These are phyloP conservation scores for Eupithecia subumbrata DNA, from an alignment of 2,888 invertebrate genomes.

Conservation along the genomic window DNA sequence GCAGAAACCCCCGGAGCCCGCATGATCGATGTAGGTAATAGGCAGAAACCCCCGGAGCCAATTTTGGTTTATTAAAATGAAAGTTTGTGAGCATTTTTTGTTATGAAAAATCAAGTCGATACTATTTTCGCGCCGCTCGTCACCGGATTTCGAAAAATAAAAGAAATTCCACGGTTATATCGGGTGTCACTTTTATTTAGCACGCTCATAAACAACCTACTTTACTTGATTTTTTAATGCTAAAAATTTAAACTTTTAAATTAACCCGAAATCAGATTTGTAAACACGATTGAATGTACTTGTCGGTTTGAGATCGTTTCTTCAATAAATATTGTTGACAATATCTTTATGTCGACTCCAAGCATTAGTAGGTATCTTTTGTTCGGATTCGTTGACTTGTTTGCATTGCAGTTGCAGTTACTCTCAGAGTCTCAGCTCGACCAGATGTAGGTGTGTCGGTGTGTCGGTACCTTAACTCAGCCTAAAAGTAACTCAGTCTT, in stretches of 20 bases:
- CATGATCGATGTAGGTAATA: too few relatives aligned
- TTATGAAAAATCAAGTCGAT: too few relatives aligned
- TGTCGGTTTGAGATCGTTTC: not conserved
- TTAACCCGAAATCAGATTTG: not conserved
- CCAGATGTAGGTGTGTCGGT: too few relatives aligned
- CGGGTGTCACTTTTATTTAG: too few relatives aligned
- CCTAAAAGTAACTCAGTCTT: not conserved
- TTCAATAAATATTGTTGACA: not conserved
- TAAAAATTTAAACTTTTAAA: not conserved
- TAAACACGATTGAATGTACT: not conserved
- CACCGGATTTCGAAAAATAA: not conserved
- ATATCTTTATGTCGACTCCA: not conserved
- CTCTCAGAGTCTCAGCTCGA: too few relatives aligned
- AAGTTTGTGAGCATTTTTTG: too few relatives aligned
- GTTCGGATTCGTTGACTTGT: not conserved
- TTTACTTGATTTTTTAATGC: not conserved
- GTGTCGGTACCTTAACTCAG: too few relatives aligned
- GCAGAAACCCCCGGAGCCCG: not conserved
- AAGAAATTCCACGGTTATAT: not conserved
- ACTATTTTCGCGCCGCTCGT: too few relatives aligned
- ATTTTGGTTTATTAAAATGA: not conserved
- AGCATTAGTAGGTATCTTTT: not conserved
- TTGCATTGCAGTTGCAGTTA: too few relatives aligned
- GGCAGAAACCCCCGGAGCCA: not conserved
- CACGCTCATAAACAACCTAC: not conserved